Base-by-base conservation (phyloP, 2,888 invertebrate genomes). In the Chironomus riparius region DNA sequence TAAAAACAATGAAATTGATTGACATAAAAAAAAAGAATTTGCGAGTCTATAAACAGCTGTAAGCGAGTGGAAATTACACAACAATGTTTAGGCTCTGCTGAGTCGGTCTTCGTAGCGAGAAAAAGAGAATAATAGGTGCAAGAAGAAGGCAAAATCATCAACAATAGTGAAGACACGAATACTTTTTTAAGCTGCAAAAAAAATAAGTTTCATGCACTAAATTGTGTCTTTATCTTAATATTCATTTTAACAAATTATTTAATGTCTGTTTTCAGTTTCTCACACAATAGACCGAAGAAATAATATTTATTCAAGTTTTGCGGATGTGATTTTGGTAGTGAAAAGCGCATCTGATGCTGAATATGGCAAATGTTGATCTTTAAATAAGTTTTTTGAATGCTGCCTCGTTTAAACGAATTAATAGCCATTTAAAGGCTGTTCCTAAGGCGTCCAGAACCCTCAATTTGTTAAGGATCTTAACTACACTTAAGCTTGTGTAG, bases 211-310 rank as follows among this genome's bases (percentile, higher is more conserved):
- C 21, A 65, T 65, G 22, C 24, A 65, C 65, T 65, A 65, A 65
- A 65, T 65, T 65, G 24, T 65, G 22, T 56, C 65, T 65, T 65
- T 65, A 65, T 65, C 65, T 21, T 65, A 21, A 10, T 24, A 21
- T 65, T 18, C 21, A 22, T 73, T 18, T 70, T 70, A 71, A 73
- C 73, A 73, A 73, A 73, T 73, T 62, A 73, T 62, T 73, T 73
- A 61, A 73, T 73, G 47, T 47, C 62, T 38, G 6, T 18, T 56
- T 18, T 13, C 22, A 18, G 18, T 13, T 68, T 68, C 68, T 68
- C 68, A 68, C 38, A 38, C 68, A 68, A 65, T 65, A 15, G 15
- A 56, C 4, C 18, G 18, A 15, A 56, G 18, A 56, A 2, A 56
- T 18, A 56, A 56, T 56, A 56, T 15, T 15, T 38, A 38, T 38